Conservation (phyloP, 2,888 invertebrate genomes). For the Hemithea aestivaria region DNA sequence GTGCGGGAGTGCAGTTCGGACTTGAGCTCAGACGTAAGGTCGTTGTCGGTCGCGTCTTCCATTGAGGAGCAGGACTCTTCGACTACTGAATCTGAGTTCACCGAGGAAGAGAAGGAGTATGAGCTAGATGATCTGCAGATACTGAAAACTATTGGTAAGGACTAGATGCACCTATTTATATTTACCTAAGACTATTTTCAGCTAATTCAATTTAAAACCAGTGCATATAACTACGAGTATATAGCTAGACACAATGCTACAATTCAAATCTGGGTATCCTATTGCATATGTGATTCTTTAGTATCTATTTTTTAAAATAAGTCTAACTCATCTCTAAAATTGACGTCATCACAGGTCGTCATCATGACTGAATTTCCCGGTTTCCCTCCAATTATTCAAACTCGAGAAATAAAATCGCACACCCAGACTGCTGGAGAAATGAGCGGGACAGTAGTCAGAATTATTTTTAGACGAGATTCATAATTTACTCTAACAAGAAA, state of each 20-base stretch:
- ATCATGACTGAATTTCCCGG: no score
- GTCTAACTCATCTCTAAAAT: no score
- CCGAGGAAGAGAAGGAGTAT: constrained; percentile 81
- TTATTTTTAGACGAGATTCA: constrained; percentile 24
- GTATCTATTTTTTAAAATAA: no score
- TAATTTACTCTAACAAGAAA: constrained; percentile 35
- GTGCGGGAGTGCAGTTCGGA: constrained; percentile 76
- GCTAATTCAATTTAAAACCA: background rate
- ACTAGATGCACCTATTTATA: constrained; percentile 2
- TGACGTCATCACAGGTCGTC: no score
- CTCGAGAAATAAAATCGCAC: constrained; percentile 3
- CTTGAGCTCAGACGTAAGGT: constrained; percentile 70
- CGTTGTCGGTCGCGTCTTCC: constrained; percentile 73
- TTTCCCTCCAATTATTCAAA: no score
- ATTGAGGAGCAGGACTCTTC: constrained; percentile 77
- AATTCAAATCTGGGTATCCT: no score
- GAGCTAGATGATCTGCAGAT: constrained; percentile 90
- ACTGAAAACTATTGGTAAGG: constrained; percentile 92
- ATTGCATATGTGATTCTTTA: no score
- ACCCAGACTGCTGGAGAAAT: constrained; percentile 20
- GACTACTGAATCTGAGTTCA: constrained; percentile 77
- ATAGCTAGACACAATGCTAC: no score
- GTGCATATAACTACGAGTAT: no score
- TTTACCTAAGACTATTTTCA: constrained; percentile 1
- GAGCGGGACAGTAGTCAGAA: constrained; percentile 19